Evolutionary conservation across 2,113 vertebrate species (phyloP), one percentile per base, ranked within the genome.

Genomic region (Heterotilapia buettikoferi): DNA sequence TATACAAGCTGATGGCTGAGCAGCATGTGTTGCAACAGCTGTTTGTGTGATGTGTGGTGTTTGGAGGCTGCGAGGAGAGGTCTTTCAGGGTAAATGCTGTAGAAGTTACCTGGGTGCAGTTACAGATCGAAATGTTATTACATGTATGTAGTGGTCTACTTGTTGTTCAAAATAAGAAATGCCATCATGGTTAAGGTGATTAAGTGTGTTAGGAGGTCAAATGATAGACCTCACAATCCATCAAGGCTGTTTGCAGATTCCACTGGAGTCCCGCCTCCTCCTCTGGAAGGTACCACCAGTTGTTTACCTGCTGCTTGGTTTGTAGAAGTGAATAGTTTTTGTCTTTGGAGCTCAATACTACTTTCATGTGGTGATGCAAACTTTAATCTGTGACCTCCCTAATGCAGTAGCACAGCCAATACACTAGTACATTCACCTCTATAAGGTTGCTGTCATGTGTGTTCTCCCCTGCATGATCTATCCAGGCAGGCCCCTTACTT

Each of bases 21-120:
- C 87, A 87, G 73, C 92, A 94, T 93, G 85, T 97, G 95, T 96
- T 97, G 26, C 93, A 96, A 95, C 96, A 97, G 96, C 96, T 97
- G 93, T 57, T 83, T 59, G 92, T 90, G 4, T 2, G 91, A 87
- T 84, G 24, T 94, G 89, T 86, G 86, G 83, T 88, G 90, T 94
- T 91, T 94, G 94, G 95, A 95, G 92, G 91, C 92, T 86, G 84
- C 89, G 87, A 92, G 83, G 92, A 89, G 92, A 93, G 89, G 86
- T 86, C 88, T 91, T 87, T 88, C 19, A 68, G 84, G 89, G 84
- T 89, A 40, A 89, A 88, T 19, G 33, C 7, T 73, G 53, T 6
- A 52, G 7, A 88, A 43, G 29, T 31, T 89, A 92, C 92, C 88
- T 92, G 82, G 80, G 29, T 90, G 45, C 87, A 81, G 88, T 81